Evolutionary conservation across 2,888 invertebrate genomes (phyloP), one percentile per base, ranked within the genome.

Genomic region (Ferdinandea cuprea): DNA sequence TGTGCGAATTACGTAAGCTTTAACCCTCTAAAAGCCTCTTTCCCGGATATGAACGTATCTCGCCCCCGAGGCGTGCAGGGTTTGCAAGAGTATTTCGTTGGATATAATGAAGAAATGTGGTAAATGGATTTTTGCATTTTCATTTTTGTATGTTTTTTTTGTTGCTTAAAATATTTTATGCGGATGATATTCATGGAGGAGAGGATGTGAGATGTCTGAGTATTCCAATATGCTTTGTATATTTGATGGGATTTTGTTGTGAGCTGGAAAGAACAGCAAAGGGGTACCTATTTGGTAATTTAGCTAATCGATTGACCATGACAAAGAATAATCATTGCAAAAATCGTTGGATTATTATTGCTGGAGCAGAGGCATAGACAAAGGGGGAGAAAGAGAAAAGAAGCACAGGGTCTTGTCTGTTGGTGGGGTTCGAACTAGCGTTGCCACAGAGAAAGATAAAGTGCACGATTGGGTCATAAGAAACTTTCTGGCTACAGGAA

Each of bases 1-100:
- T 50, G 50, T 35, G 13, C 32, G 35, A 50, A 37, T 72, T 59
- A 52, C 72, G 65, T 61, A 74, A 74, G 72, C 42, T 44, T 11
- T 44, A 46, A 21, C 21, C 50, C 32, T 9, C 28, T 19, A 19
- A 11, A 19, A 8, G 3, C 25, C 25, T 25, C 25, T 9, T 7
- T 9, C 19, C 44, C 44, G 19, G 7, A 11, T 44, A 19, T 11
- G 4, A 19, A 8, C 13, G 5, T 4, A 9, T 8, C 3, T 17
- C 19, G 7, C 17, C 6, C 17, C 4, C n/a, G n/a, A n/a, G n/a
- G n/a, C n/a, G n/a, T n/a, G n/a, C n/a, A n/a, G n/a, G n/a, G n/a
- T n/a, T n/a, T n/a, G 4, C 4, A 9, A 11, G 44, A 9, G 6
- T 11, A 21, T n/a, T n/a, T n/a, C n/a, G n/a, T n/a, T n/a, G n/a